A percentile compares a stretch with the other conserved stretches of the same genome.
These are phyloP conservation scores for Hippoglossus hippoglossus DNA, from an alignment of 2,797 vertebrate species.

Conservation along the genomic window DNA sequence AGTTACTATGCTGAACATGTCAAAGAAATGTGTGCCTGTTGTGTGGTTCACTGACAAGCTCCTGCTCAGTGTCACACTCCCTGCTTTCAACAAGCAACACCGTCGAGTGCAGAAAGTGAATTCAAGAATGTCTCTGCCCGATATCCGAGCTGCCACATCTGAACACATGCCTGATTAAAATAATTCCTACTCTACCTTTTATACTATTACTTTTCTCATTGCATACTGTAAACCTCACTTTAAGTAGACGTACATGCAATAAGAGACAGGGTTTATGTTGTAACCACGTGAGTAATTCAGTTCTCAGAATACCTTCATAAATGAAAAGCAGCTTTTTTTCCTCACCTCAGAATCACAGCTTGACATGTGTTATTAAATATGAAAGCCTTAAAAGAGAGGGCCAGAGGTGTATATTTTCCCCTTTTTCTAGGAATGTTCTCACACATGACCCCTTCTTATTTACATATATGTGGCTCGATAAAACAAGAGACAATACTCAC, in stretches of 20 bases:
- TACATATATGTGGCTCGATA: background rate
- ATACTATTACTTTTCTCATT: background rate
- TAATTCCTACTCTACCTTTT: background rate
- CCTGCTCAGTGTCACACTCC: background rate
- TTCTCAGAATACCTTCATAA: no score
- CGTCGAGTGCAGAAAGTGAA: background rate
- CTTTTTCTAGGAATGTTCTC: no score
- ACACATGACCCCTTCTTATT: no score
- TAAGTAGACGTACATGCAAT: background rate
- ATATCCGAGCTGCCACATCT: background rate
- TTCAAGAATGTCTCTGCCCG: background rate
- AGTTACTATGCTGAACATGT: background rate
- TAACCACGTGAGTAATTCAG: no score
- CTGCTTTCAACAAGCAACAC: background rate
- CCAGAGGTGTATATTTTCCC: no score
- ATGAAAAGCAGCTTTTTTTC: no score
- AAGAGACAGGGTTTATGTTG: background rate
- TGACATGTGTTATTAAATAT: no score
- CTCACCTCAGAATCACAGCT: no score
- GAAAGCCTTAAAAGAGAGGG: no score
- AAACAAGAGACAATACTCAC: background rate
- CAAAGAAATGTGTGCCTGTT: background rate
- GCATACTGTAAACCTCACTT: background rate
- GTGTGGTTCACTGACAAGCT: background rate
- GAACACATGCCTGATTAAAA: conserved; percentile 2